A percentile compares a stretch with the other conserved stretches of the same genome.
These are phyloP conservation scores for Rhinichthys klamathensis DNA, from an alignment of 2,113 vertebrate species.

Conservation along the genomic window DNA sequence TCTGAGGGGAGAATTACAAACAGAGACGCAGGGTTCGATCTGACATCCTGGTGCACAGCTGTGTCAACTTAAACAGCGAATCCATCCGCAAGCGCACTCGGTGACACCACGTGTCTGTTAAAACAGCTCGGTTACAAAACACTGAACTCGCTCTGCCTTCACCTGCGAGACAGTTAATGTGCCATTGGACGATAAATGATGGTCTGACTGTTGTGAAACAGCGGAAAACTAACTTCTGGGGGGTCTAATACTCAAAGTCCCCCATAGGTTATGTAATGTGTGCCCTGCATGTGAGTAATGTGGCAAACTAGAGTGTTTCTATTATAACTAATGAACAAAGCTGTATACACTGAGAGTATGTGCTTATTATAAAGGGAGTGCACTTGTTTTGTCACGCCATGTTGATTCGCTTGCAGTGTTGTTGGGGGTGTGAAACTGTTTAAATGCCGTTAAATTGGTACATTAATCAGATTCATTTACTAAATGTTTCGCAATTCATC, in stretches of 20 bases:
- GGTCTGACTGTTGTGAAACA: not conserved
- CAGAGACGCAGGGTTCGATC: conserved; percentile 72
- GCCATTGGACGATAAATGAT: not conserved
- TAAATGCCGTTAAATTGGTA: not conserved
- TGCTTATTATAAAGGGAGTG: not conserved
- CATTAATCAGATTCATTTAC: not conserved
- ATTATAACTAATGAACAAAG: not conserved
- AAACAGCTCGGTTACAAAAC: conserved; percentile 31
- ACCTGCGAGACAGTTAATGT: not conserved
- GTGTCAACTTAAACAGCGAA: conserved; percentile 79
- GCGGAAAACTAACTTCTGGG: not conserved
- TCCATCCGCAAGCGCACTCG: conserved; percentile 48
- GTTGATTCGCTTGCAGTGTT: not conserved
- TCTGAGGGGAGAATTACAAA: conserved; percentile 77
- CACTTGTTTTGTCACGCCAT: not conserved
- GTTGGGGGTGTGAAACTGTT: conserved; percentile 12
- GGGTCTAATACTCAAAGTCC: not conserved
- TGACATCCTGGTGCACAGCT: conserved; percentile 82
- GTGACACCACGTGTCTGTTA: conserved; percentile 40
- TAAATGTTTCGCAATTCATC: not conserved
- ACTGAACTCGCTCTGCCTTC: not conserved
- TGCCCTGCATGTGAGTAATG: not conserved
- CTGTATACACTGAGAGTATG: not conserved
- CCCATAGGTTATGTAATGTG: not conserved
- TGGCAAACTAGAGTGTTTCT: not conserved